A percentile compares a stretch with the other conserved stretches of the same genome.
phyloP scores from a whole-genome alignment of 2,888 invertebrate genomes.

The Microdon myrmicae region DNA sequence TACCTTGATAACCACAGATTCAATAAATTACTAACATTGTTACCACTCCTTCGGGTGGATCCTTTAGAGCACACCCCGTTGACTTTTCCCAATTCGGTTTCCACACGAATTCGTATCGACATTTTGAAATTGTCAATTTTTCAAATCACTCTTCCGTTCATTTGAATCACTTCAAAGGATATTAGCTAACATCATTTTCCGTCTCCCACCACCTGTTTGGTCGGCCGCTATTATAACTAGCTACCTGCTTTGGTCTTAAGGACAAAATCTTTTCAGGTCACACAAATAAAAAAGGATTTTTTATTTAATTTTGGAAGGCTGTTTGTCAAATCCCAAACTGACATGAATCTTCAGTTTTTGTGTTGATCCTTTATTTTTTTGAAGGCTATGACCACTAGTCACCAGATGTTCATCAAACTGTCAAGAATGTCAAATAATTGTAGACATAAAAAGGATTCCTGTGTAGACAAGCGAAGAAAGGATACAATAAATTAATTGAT shows the following conservation, averaged over 20 bases:
- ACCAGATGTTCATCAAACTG: constrained; percentile 42
- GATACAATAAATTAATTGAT: constrained; percentile 46
- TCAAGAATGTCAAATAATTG: constrained; percentile 40
- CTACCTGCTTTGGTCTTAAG: constrained; percentile 9
- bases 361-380: neutral
- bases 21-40: too few species aligned
- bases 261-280: neutral
- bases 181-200: constrained; percentile 3
- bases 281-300: constrained; percentile 18
- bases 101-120: too few species aligned
- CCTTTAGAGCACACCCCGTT: too few species aligned
- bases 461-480: constrained; percentile 2
- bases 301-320: constrained; percentile 29
- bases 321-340: constrained; percentile 16
- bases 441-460: constrained; percentile 13
- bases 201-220: constrained; percentile 20
- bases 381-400: constrained; percentile 22
- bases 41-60: too few species aligned
- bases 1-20: too few species aligned
- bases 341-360: constrained; percentile 13
- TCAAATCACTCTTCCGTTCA: neutral
- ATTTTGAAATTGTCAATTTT: too few species aligned
- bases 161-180: constrained; percentile 17
- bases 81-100: too few species aligned
- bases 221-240: neutral